Percentiles rank a stretch among this genome's conserved stretches.
phyloP scores from a whole-genome alignment of 2,113 vertebrate genomes.

The Ivindomyrus marchei region DNA sequence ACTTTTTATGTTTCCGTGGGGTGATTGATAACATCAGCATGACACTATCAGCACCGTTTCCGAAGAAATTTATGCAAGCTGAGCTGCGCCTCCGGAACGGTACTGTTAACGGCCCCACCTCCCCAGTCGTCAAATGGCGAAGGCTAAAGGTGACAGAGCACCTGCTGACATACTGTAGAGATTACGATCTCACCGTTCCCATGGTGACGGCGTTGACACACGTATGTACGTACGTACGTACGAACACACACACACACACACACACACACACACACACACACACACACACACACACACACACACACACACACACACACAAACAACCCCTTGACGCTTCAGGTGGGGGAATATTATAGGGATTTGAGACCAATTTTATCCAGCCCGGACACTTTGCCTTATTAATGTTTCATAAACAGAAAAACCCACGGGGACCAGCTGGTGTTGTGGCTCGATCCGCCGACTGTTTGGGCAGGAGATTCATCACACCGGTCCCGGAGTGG shows the following conservation, averaged over 20 bases:
- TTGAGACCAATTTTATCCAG: not conserved
- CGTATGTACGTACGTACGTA: not conserved
- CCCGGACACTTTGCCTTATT: not conserved
- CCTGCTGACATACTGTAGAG: not conserved
- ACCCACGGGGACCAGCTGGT: not conserved
- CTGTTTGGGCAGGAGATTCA: slow-evolving; percentile 1
- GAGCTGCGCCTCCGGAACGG: not conserved
- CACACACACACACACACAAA: not conserved
- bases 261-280: not conserved
- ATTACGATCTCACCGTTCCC: not conserved
- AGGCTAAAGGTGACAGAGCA: not conserved
- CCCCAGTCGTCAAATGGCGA: too few relatives aligned
- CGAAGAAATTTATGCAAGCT: not conserved
- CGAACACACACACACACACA: not conserved
- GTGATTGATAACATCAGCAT: not conserved
- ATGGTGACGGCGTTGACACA: not conserved
- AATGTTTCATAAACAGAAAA: not conserved
- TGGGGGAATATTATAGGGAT: not conserved
- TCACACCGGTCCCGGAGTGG: not conserved
- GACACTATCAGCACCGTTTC: not conserved
- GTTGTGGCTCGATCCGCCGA: not conserved
- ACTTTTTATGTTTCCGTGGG: not conserved
- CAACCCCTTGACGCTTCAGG: not conserved
- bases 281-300: not conserved
- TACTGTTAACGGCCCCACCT: not conserved